Conservation (phyloP, 2,113 vertebrate genomes). For the Pteruthius melanotis region DNA sequence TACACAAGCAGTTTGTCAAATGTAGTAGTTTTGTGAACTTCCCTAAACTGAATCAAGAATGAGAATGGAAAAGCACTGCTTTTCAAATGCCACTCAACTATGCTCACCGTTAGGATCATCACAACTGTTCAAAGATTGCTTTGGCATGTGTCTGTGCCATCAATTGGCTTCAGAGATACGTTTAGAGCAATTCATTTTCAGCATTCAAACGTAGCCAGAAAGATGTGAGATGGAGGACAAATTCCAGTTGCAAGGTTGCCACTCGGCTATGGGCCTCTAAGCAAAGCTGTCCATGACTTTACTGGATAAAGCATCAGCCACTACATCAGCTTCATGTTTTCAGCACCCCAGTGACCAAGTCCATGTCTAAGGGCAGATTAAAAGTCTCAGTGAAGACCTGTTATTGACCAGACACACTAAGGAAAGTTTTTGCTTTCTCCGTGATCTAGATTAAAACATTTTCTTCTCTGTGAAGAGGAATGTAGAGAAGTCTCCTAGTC, state of each 20-base stretch:
- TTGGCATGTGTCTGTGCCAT: not conserved
- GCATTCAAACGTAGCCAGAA: not conserved
- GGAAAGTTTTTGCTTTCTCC: not conserved
- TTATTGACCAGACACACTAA: not conserved
- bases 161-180: not conserved
- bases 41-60: not conserved
- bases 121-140: not conserved
- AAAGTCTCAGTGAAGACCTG: not conserved
- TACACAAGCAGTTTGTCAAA: slow-evolving; percentile 10
- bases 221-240: not conserved
- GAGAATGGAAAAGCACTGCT: slow-evolving; percentile 5
- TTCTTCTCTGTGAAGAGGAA: not conserved
- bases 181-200: not conserved
- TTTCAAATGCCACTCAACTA: not conserved
- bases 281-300: not conserved
- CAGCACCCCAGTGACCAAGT: not conserved
- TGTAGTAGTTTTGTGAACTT: not conserved
- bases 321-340: not conserved
- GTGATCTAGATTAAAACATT: not conserved
- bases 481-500: not conserved
- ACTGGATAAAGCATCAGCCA: not conserved
- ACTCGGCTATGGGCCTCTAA: not conserved
- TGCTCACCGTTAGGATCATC: not conserved
- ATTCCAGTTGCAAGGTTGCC: not conserved
- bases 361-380: not conserved